Conservation (phyloP, 2,113 vertebrate species). For the Sturnus vulgaris region DNA sequence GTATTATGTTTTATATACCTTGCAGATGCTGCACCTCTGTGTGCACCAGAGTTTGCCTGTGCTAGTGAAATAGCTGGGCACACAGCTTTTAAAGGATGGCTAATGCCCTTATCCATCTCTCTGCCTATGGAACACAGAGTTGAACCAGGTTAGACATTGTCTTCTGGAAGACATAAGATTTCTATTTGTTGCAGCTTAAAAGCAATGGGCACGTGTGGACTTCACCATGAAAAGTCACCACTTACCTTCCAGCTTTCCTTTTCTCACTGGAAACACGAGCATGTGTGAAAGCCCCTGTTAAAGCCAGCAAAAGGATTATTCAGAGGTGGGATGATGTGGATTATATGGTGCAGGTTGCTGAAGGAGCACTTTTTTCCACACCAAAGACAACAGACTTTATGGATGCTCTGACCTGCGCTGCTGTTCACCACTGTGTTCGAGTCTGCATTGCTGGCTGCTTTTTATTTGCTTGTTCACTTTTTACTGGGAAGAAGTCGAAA, state of each 20-base stretch:
- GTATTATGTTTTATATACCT: not conserved
- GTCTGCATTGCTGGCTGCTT: not conserved
- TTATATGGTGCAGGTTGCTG: not conserved
- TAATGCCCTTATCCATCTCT: not conserved
- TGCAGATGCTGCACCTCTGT: not conserved
- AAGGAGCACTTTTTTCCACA: not conserved
- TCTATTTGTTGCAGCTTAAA: not conserved
- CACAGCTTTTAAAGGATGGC: not conserved
- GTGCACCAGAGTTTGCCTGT: not conserved
- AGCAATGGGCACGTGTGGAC: not conserved
- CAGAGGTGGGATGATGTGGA: not conserved
- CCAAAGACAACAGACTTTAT: not conserved
- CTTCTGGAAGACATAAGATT: not conserved
- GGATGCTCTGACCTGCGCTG: not conserved
- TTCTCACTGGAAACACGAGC: not conserved
- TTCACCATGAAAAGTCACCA: not conserved
- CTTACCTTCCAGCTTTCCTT: not conserved
- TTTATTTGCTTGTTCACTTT: conserved; percentile 15
- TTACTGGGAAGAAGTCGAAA: conserved; percentile 7
- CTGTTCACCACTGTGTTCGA: not conserved
- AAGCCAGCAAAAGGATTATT: not conserved
- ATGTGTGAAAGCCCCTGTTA: not conserved
- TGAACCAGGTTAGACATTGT: not conserved
- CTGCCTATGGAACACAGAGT: not conserved
- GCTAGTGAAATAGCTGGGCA: not conserved